These are phyloP conservation scores for Lamellibrachia columna DNA, from an alignment of 2,888 invertebrate species.

Conservation along the genomic window DNA sequence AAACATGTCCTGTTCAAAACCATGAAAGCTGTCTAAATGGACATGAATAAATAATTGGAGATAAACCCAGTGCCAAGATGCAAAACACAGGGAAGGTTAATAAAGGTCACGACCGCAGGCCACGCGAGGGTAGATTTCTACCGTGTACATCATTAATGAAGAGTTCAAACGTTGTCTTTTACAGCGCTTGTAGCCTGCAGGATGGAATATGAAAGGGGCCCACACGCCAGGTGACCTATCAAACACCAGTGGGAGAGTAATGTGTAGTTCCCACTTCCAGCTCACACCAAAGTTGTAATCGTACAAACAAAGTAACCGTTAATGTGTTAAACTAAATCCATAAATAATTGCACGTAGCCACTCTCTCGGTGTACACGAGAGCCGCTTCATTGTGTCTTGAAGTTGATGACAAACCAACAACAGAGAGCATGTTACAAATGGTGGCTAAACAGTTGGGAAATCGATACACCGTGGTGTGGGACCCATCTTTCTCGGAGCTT, in stretches of 20 bases:
- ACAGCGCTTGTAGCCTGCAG: neutral
- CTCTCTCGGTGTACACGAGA: neutral
- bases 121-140: neutral
- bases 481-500: neutral
- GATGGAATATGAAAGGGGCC: neutral
- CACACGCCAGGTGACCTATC: neutral
- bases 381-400: neutral
- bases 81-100: neutral
- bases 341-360: neutral
- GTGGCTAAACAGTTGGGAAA: neutral
- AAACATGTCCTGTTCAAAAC: neutral
- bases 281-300: neutral
- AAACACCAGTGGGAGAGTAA: neutral
- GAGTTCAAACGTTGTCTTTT: neutral
- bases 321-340: neutral
- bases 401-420: neutral
- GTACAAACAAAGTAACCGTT: neutral
- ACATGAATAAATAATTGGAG: neutral
- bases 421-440: neutral
- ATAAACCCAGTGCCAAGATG: neutral
- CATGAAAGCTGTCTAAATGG: neutral
- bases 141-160: neutral
- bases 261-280: neutral
- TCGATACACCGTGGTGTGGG: neutral
- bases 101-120: neutral